Conservation (phyloP, 2,888 invertebrate species). For the Apocheima hispidaria region DNA sequence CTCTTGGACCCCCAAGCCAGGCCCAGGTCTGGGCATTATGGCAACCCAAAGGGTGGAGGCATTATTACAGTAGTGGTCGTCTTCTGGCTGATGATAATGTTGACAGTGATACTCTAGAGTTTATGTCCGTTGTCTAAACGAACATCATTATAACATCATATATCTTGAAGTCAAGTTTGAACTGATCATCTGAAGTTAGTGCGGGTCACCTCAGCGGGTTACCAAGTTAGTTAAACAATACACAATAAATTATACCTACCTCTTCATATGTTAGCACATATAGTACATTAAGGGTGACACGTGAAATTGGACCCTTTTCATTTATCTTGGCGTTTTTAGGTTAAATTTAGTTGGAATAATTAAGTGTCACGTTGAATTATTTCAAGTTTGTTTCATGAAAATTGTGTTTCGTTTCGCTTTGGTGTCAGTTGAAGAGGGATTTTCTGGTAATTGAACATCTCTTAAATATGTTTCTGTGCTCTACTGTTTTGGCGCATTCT, state of each 20-base stretch:
- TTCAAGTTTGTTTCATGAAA: constrained; percentile 44
- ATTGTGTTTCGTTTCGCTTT: constrained; percentile 14
- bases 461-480: background rate
- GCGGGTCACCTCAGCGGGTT: background rate
- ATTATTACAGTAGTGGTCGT: no score
- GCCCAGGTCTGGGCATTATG: no score
- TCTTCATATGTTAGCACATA: background rate
- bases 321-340: constrained; percentile 41
- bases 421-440: constrained; percentile 11
- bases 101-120: no score
- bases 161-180: no score
- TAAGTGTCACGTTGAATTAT: constrained; percentile 39
- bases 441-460: constrained; percentile 6
- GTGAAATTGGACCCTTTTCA: constrained; percentile 57
- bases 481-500: no score
- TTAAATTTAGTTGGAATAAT: constrained; percentile 25
- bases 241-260: constrained; percentile 10
- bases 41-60: no score
- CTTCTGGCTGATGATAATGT: no score
- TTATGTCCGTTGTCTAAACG: no score
- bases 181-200: no score
- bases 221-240: constrained; percentile 4
- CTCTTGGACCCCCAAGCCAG: no score
- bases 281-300: constrained; percentile 5
- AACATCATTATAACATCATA: no score